Evolutionary conservation across 2,888 invertebrate genomes (phyloP).

Genomic region (Bombyx huttoni): DNA sequence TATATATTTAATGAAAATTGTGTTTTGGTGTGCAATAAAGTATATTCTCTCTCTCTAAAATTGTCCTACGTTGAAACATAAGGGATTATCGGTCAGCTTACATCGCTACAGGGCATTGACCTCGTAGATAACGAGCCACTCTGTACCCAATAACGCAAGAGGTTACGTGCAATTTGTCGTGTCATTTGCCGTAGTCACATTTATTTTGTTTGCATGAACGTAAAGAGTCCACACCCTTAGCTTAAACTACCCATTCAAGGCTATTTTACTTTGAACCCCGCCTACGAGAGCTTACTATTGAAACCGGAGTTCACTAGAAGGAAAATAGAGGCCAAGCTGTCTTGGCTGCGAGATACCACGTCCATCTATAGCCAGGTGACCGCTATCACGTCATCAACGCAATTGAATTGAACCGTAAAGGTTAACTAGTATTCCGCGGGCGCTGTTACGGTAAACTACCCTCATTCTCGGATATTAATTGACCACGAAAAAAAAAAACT

Average conservation of each 20-base stretch:
- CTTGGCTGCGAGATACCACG: constrained; percentile 30
- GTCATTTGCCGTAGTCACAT: constrained; percentile 50
- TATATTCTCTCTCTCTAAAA: no score
- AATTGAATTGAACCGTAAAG: constrained; percentile 50
- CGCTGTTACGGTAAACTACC: constrained; percentile 31
- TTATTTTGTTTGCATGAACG: constrained; percentile 57
- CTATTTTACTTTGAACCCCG: constrained; percentile 28
- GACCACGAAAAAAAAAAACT: no score
- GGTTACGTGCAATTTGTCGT: constrained; percentile 42
- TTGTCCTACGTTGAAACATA: no score
- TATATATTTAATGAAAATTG: no score
- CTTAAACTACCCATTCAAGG: constrained; percentile 27
- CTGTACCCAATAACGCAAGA: constrained; percentile 20
- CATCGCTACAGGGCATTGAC: no score
- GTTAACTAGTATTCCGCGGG: constrained; percentile 38
- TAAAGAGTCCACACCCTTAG: constrained; percentile 57
- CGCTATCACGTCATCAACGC: constrained; percentile 47
- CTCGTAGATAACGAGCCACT: constrained; percentile 6
- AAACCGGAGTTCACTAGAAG: not conserved
- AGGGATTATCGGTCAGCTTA: no score
- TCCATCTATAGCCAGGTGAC: constrained; percentile 46
- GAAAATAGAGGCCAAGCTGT: constrained; percentile 12
- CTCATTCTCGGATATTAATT: constrained; percentile 13
- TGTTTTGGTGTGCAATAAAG: no score
- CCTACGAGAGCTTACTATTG: constrained; percentile 1